Percentiles rank a stretch among this genome's conserved stretches.
phyloP scores from a whole-genome alignment of 2,888 invertebrate species.

The Hipparchia sbordonii region DNA sequence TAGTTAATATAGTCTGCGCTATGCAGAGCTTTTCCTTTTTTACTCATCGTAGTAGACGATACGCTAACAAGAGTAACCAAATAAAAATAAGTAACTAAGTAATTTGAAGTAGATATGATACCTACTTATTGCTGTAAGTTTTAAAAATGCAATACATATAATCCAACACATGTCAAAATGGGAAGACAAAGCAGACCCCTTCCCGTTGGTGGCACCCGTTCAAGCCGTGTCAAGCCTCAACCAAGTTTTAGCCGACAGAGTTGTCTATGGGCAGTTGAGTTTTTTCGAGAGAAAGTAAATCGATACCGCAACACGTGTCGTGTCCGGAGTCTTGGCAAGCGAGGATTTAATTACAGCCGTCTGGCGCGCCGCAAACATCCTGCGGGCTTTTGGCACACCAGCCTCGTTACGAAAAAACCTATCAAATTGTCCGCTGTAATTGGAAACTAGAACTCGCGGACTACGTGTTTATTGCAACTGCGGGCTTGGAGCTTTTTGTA shows the following conservation, averaged over 20 bases:
- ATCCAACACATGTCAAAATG: too few relatives aligned
- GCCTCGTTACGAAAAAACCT: conserved; percentile 37
- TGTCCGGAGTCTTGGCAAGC: conserved; percentile 40
- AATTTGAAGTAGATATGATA: too few relatives aligned
- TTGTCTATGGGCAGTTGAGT: background rate
- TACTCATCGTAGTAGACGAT: too few relatives aligned
- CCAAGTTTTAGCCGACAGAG: background rate
- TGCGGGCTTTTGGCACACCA: conserved; percentile 42
- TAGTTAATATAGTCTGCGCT: too few relatives aligned
- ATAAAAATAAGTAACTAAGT: too few relatives aligned
- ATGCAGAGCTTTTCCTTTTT: too few relatives aligned
- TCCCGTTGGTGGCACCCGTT: too few relatives aligned
- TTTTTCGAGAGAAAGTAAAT: conserved; percentile 3
- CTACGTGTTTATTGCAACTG: conserved; percentile 20
- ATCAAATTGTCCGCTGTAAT: conserved; percentile 41
- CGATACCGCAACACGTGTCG: conserved; percentile 25
- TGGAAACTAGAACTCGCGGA: conserved; percentile 39
- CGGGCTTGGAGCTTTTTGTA: background rate
- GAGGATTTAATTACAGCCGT: conserved; percentile 43
- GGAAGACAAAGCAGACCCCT: too few relatives aligned
- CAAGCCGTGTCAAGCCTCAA: too few relatives aligned
- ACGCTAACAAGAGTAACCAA: too few relatives aligned
- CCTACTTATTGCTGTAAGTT: too few relatives aligned
- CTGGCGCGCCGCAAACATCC: conserved; percentile 41
- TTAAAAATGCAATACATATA: too few relatives aligned